Evolutionary conservation across 2,113 vertebrate species (phyloP).

Genomic region (Caranx ignobilis): DNA sequence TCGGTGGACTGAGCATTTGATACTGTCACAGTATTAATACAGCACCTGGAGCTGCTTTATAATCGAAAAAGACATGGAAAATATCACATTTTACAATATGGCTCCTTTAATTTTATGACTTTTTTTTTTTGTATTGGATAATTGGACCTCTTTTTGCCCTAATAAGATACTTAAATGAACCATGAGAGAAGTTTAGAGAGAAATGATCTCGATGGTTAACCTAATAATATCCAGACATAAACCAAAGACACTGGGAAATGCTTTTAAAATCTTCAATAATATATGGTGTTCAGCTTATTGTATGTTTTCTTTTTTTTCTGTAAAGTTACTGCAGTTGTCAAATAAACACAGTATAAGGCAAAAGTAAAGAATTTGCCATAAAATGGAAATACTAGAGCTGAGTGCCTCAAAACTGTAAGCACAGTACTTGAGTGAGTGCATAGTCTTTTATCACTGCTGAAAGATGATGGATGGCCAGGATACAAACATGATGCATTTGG

Average conservation of each 20-base stretch:
- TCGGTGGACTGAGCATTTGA: not conserved
- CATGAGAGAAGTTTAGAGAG: not conserved
- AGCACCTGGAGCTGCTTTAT: too few relatives aligned
- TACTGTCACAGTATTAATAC: too few relatives aligned
- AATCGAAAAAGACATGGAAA: too few relatives aligned
- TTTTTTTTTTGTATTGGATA: not conserved
- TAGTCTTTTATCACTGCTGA: not conserved
- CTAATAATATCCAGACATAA: not conserved
- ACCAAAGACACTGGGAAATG: not conserved
- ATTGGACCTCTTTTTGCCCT: not conserved
- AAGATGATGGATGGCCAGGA: not conserved
- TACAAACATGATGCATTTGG: not conserved
- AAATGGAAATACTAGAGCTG: not conserved
- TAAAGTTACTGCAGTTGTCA: not conserved
- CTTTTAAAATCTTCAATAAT: not conserved
- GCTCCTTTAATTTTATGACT: too few relatives aligned
- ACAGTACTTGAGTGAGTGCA: not conserved
- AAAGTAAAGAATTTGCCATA: not conserved
- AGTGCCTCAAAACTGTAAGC: not conserved
- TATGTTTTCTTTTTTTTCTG: not conserved
- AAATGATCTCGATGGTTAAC: not conserved
- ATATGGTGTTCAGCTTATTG: not conserved
- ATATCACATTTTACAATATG: too few relatives aligned
- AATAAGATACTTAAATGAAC: conserved; percentile 3
- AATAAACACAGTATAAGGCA: not conserved